Conservation (phyloP, 92 coral and sea anemone genomes). For the Phenganax marumi region DNA sequence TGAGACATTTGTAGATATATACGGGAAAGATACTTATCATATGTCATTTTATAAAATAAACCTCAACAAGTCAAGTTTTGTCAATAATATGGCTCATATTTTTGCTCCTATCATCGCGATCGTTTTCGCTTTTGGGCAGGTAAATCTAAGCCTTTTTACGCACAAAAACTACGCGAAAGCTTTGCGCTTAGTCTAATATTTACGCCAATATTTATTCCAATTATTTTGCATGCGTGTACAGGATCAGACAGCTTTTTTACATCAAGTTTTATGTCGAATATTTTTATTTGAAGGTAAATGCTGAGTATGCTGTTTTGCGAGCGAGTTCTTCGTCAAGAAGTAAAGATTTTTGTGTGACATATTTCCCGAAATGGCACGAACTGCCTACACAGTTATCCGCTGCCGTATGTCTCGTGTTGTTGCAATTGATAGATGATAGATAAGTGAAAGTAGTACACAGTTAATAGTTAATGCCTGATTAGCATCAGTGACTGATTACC, state of each 20-base stretch:
- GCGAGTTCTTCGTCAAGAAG: neutral
- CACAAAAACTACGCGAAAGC: neutral
- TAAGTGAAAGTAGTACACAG: neutral
- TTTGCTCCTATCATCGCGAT: neutral
- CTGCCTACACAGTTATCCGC: constrained; percentile 64
- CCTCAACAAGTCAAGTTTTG: neutral
- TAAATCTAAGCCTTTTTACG: neutral
- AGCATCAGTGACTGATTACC: too few relatives aligned
- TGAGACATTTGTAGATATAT: neutral
- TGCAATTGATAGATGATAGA: too few relatives aligned
- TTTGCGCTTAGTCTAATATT: neutral
- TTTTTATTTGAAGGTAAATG: neutral
- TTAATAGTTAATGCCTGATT: neutral
- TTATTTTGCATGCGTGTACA: neutral
- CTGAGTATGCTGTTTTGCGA: constrained; percentile 19
- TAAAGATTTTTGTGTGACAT: constrained; percentile 76
- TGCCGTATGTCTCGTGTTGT: constrained; percentile 62
- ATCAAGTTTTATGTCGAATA: too few relatives aligned
- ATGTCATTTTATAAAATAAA: neutral
- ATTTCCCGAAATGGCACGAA: constrained; percentile 63
- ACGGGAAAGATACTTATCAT: neutral
- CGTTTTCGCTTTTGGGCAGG: constrained; percentile 5
- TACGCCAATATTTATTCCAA: neutral
- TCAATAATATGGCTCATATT: neutral
- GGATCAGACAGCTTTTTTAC: neutral